Base-by-base conservation (phyloP, 2,113 vertebrate species). In the Antechinus flavipes region DNA sequence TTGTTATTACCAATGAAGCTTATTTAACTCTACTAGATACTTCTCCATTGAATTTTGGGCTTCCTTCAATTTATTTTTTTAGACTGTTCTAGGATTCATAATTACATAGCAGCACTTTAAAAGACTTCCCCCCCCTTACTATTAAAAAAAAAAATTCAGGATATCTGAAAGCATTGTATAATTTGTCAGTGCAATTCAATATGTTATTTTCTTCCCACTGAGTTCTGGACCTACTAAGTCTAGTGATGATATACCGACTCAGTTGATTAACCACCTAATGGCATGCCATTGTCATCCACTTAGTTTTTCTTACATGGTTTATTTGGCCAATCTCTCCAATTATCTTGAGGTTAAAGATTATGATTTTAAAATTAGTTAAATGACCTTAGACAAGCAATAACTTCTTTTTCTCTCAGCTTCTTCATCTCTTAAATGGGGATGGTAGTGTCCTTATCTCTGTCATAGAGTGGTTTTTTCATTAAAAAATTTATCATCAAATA, bases 401-500 rank as follows among this genome's bases (percentile, higher is more conserved):
- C 24, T 58, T 58, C 7, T 56, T 56, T 56, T 68, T 68, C 30
- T 68, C 11, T 35, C 61, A 68, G 61, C 4, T 68, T 68, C 3
- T 68, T 68, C 61, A 68, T n/a, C 30, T 68, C 61, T 68, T 35
- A 68, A 35, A 0, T 0, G 11, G 25, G 11, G 1, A 49, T 7
- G 2, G 9, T 0, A 2, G 27, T 2, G 0, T 10, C 30, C 25
- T 16, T 58, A 4, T 12, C n/a, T 19, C 23, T 9, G 50, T 23
- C 2, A 2, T 2, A 12, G 24, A 46, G 54, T 6, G 50, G 9
- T 19, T 22, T 47, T 16, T 50, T 53, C 42, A 76, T 30, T 9
- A 68, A n/a, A 5, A 27, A 5, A 11, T 52, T 11, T 52, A 52
- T 52, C 50, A 52, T 52, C 50, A 52, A 52, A 52, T 52, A 52